phyloP scores from a whole-genome alignment of 2,113 vertebrate species.

The Arothron firmamentum region DNA sequence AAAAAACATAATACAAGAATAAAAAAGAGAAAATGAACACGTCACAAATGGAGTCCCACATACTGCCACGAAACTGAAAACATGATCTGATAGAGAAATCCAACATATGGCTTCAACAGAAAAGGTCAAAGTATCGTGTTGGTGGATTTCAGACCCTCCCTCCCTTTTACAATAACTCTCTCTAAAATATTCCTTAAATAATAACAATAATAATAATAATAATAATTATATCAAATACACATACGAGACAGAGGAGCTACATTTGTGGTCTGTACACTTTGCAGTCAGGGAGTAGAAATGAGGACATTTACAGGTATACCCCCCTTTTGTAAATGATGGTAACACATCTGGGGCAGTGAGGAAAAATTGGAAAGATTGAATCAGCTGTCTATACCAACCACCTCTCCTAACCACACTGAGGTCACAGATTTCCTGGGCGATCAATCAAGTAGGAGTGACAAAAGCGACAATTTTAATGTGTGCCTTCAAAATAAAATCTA shows the following conservation, averaged over 20 bases:
- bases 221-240: constrained; percentile 74
- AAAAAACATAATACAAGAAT: constrained; percentile 74
- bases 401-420: constrained; percentile 34
- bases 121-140: constrained; percentile 43
- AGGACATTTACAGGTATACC: constrained; percentile 44
- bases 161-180: constrained; percentile 40
- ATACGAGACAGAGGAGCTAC: constrained; percentile 69
- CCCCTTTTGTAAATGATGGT: constrained; percentile 55
- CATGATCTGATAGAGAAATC: constrained; percentile 74
- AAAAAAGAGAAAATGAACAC: constrained; percentile 72
- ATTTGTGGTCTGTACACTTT: constrained; percentile 71
- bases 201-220: constrained; percentile 53
- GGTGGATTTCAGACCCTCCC: constrained; percentile 35
- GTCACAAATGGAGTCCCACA: constrained; percentile 73
- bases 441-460: constrained; percentile 34
- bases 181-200: constrained; percentile 57
- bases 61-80: constrained; percentile 61
- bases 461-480: constrained; percentile 18
- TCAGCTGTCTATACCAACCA: constrained; percentile 55
- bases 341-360: constrained; percentile 61
- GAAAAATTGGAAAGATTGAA: constrained; percentile 62
- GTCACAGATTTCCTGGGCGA: constrained; percentile 73
- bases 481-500: background rate
- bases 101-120: constrained; percentile 69
- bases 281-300: constrained; percentile 44